phyloP scores from a whole-genome alignment of 2,797 vertebrate genomes.

The Spea hammondii region DNA sequence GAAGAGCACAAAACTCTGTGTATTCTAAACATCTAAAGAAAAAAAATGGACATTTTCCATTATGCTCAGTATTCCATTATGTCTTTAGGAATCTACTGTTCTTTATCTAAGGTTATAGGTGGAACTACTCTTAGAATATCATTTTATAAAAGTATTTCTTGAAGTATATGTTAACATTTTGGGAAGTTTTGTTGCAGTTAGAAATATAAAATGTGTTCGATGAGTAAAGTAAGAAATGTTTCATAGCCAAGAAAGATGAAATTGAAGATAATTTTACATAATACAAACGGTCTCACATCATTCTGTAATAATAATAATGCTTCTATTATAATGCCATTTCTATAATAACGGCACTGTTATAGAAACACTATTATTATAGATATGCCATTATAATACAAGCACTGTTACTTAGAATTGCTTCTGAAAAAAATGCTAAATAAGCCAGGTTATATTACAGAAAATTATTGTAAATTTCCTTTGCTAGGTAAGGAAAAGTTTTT shows the following conservation, averaged over 20 bases:
- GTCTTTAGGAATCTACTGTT: slow-evolving; percentile 51
- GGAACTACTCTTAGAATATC: slow-evolving; percentile 27
- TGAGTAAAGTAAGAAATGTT: slow-evolving; percentile 57
- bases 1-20: background rate
- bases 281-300: slow-evolving; percentile 68
- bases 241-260: slow-evolving; percentile 61
- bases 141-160: slow-evolving; percentile 35
- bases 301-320: slow-evolving; percentile 74
- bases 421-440: slow-evolving; percentile 74
- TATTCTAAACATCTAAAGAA: slow-evolving; percentile 50
- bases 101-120: slow-evolving; percentile 45
- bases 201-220: slow-evolving; percentile 49
- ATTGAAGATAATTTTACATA: slow-evolving; percentile 70
- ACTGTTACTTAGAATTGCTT: slow-evolving; percentile 77
- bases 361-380: slow-evolving; percentile 78
- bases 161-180: slow-evolving; percentile 51
- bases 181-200: slow-evolving; percentile 42
- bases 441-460: slow-evolving; percentile 70
- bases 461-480: slow-evolving; percentile 74
- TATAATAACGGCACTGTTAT: slow-evolving; percentile 78
- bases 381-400: slow-evolving; percentile 76
- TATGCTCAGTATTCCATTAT: slow-evolving; percentile 55
- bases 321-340: slow-evolving; percentile 77
- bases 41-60: slow-evolving; percentile 13
- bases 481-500: slow-evolving; percentile 61